Evolutionary conservation across 2,113 vertebrate species (phyloP).

Genomic region (Ornithorhynchus anatinus): DNA sequence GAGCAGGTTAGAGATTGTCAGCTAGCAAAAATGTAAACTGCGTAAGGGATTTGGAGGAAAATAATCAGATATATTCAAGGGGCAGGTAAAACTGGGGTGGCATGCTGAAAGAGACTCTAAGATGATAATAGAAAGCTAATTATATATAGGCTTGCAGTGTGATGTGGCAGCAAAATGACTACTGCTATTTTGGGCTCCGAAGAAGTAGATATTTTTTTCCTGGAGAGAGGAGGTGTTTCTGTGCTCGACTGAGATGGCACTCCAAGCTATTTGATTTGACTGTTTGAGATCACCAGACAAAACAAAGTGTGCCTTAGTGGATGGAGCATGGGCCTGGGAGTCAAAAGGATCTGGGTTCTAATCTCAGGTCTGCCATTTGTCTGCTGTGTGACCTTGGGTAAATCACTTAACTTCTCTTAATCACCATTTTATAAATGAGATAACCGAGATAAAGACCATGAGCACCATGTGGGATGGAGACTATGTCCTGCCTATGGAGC

Average conservation of each 20-base stretch:
- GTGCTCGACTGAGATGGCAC: not conserved
- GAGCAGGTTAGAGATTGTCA: not conserved
- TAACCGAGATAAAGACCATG: no score
- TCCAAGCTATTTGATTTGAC: not conserved
- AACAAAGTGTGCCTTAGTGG: no score
- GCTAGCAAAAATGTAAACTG: slow-evolving; percentile 30
- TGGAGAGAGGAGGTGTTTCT: not conserved
- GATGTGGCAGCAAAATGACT: not conserved
- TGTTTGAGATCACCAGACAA: no score
- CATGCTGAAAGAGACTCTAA: not conserved
- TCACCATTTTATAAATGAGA: no score
- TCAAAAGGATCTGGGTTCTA: no score
- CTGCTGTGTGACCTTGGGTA: no score
- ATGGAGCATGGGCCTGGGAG: no score
- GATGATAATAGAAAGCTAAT: slow-evolving; percentile 10
- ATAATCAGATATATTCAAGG: not conserved
- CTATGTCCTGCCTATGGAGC: no score
- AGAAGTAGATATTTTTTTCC: not conserved
- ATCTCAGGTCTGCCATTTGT: no score
- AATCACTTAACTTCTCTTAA: no score
- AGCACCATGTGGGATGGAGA: no score
- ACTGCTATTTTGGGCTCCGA: not conserved
- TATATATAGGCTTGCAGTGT: not conserved
- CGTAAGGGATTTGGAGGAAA: not conserved
- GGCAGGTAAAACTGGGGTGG: not conserved